Percentiles rank a stretch among this genome's conserved stretches.
These are phyloP conservation scores for Drosophila insularis DNA, from an alignment of 1,140 invertebrate species.

Conservation along the genomic window DNA sequence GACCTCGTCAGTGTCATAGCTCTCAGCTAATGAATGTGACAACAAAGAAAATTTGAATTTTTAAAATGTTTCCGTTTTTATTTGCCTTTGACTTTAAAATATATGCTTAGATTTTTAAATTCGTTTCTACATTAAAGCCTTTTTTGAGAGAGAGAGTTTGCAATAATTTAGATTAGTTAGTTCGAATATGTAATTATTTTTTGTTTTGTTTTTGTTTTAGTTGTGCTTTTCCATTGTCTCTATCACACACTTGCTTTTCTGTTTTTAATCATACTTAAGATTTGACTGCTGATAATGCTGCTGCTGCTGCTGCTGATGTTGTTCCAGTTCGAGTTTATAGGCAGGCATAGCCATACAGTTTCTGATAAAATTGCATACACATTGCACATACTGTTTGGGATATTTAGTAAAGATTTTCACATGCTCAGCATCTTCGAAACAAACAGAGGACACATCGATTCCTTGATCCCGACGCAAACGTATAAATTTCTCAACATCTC, in stretches of 20 bases:
- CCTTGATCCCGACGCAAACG: conserved; percentile 84
- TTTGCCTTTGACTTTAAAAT: conserved; percentile 26
- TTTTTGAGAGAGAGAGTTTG: conserved; percentile 19
- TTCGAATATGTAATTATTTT: conserved; percentile 27
- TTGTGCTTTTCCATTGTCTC: conserved; percentile 3
- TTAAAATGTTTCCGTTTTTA: conserved; percentile 11
- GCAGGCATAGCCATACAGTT: conserved; percentile 83
- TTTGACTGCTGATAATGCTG: conserved; percentile 19
- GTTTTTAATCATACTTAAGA: conserved; percentile 60
- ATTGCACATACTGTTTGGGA: conserved; percentile 85
- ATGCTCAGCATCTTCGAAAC: conserved; percentile 88
- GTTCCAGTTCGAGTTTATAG: conserved; percentile 17
- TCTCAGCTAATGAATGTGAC: background rate
- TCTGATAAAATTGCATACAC: conserved; percentile 85
- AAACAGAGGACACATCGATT: conserved; percentile 85
- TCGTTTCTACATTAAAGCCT: conserved; percentile 62
- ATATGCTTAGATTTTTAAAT: conserved; percentile 50
- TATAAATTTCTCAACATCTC: conserved; percentile 86
- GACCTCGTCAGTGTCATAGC: background rate
- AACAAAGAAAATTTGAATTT: conserved; percentile 1
- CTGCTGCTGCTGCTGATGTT: conserved; percentile 22
- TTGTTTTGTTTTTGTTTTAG: background rate
- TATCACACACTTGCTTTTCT: conserved; percentile 17
- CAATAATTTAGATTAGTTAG: conserved; percentile 36
- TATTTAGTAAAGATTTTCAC: conserved; percentile 87